Base-by-base conservation (phyloP, 2,797 vertebrate genomes). In the Sphenopsis melanotis region DNA sequence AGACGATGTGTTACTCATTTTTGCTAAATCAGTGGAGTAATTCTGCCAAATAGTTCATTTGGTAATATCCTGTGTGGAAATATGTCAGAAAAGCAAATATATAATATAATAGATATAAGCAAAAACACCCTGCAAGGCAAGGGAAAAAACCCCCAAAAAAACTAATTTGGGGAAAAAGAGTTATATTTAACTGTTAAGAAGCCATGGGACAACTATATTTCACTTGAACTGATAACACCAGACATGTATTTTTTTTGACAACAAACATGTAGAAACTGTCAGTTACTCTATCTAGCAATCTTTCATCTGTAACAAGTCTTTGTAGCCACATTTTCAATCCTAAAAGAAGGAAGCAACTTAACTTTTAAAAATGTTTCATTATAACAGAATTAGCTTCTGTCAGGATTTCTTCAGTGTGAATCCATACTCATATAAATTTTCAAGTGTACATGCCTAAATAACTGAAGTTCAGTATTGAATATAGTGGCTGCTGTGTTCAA, bases 161-260 rank as follows among this genome's bases (percentile, higher is more conserved):
- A 15, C 15, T 6, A 46, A 32, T 37, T 23, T 89, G 27, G n/a
- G 21, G 24, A 30, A 42, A 84, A 80, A 47, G 18, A 81, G 55
- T 24, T 81, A 61, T 78, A 75, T 83, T 87, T 92, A 87, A 85
- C 61, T 78, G 59, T 68, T 95, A 83, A 55, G 82, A 81, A 91
- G 79, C 32, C 46, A 87, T 4, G 14, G 92, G 49, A 95, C 65
- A 91, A 79, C 72, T 78, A 29, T 81, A 94, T 78, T 91, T 95
- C 79, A 92, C n/a, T 89, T 68, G 34, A 85, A 87, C 42, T 78
- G 61, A 10, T 91, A 94, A 75, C 57, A 92, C 7, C 46, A 92
- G 82, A 75, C 79, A 85, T 12, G 41, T 76, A 59, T 79, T 78
- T 87, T 92, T 91, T 89, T 83, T 93, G 64, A 93, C 79, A 92